Evolutionary conservation across 2,113 vertebrate species (phyloP), one percentile per base, ranked within the genome.

Genomic region (Toxotes jaculatrix): DNA sequence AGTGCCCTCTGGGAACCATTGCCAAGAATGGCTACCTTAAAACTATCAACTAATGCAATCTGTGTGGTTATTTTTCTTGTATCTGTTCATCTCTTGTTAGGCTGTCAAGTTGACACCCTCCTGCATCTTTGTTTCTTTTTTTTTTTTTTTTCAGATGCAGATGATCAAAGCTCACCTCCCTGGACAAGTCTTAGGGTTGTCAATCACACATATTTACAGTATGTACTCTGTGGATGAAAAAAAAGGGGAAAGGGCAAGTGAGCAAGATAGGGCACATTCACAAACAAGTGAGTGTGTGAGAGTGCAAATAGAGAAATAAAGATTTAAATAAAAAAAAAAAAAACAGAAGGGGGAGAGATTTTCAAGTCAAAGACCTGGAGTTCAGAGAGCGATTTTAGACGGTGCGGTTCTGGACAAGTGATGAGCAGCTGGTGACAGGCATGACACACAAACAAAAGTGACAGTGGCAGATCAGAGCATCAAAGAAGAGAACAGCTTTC

Each of bases 391-490:
- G 36, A 71, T 17, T 51, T 67, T 21, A 8, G 17, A 45, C 23
- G 4, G 55, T n/a, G 69, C 45, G 47, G 74, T 70, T 72, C 42
- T 65, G 43, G 82, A 77, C 0, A 11, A 59, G 60, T 63, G 78
- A 27, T 27, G 27, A 27, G 27, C 27, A 27, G 49, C 49, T 1
- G 12, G 40, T 74, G 87, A 86, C 68, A 82, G 60, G 34, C 61
- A 13, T 73, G 71, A 80, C 74, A 81, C 66, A 38, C 47, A 51
- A 75, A 74, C 64, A 79, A 51, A 89, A 76, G 71, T 60, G 78
- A 85, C 79, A 69, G 16, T 16, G 57, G 69, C 53, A 77, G 75
- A 72, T 55, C 69, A 81, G 40, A 32, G 56, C 74, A 88, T 84
- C 68, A 83, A 83, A 83, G 56, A 60, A 17, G 14, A 21, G 31